phyloP scores from a whole-genome alignment of 2,797 vertebrate species.

The Euphonia xanthogaster region DNA sequence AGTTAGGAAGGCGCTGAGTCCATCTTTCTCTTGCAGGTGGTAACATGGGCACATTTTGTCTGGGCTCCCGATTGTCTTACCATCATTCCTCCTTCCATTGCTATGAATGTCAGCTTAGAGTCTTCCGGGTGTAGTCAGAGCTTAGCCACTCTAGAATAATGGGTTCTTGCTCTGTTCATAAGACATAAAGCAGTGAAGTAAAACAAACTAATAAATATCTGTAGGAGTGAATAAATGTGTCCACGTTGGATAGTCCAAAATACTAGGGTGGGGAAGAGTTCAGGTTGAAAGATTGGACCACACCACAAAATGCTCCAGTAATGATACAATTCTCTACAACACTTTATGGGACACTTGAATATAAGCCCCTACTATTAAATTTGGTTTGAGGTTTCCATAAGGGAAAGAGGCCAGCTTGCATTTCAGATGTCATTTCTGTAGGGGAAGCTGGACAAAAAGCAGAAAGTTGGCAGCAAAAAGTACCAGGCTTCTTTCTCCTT shows the following conservation, averaged over 20 bases:
- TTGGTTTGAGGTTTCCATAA: constrained; percentile 40
- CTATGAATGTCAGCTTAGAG: background rate
- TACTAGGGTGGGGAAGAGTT: background rate
- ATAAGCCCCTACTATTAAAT: constrained; percentile 38
- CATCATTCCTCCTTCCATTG: background rate
- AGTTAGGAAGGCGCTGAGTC: background rate
- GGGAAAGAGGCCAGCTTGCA: constrained; percentile 13
- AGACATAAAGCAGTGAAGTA: background rate
- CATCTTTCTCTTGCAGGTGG: background rate
- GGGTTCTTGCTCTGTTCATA: background rate
- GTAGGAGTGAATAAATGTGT: background rate
- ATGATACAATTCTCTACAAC: constrained; percentile 18
- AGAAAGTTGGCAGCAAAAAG: constrained; percentile 44
- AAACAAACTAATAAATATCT: background rate
- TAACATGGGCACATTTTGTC: background rate
- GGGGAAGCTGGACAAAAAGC: constrained; percentile 55
- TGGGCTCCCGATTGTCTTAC: background rate
- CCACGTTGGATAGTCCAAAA: background rate
- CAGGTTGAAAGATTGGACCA: constrained; percentile 14
- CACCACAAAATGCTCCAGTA: constrained; percentile 20
- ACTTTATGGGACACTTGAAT: constrained; percentile 28
- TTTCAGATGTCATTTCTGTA: constrained; percentile 53
- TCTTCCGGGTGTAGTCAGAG: rapidly evolving
- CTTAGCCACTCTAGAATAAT: background rate
- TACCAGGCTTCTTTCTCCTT: constrained; percentile 42